Percentiles rank a stretch among this genome's conserved stretches.
Conservation (phyloP, 2,888 invertebrate species). For the Nudaria mundana region DNA sequence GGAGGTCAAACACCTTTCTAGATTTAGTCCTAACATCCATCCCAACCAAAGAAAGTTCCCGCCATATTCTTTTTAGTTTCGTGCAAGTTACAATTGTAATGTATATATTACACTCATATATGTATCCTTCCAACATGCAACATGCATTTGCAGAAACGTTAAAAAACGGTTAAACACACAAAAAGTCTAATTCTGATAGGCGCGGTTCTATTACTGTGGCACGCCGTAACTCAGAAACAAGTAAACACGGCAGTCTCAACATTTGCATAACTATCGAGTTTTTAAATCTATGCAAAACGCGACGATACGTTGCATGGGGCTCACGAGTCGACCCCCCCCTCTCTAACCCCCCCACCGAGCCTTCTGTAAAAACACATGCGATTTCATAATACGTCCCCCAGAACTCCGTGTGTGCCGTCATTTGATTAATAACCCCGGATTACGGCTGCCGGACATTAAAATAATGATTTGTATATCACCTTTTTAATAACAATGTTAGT, state of each 20-base stretch:
- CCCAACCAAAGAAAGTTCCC: no score
- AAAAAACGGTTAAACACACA: conserved; percentile 35
- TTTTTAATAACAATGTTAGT: conserved; percentile 43
- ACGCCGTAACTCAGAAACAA: conserved; percentile 76
- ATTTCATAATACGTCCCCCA: conserved; percentile 60
- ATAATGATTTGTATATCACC: conserved; percentile 41
- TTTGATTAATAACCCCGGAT: conserved; percentile 63
- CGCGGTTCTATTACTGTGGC: conserved; percentile 67
- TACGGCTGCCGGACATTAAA: conserved; percentile 49
- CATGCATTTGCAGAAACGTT: conserved; percentile 49
- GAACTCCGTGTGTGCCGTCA: conserved; percentile 38
- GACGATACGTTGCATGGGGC: conserved; percentile 74
- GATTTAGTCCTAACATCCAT: no score
- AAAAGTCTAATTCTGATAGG: conserved; percentile 68
- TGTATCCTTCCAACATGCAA: conserved; percentile 55
- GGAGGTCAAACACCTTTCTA: no score
- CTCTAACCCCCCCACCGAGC: conserved; percentile 49
- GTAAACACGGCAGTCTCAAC: conserved; percentile 71
- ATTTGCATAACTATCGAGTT: conserved; percentile 80
- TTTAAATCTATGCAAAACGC: conserved; percentile 81
- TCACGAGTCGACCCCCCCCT: conserved; percentile 60
- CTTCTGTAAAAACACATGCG: conserved; percentile 64
- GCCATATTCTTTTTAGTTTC: conserved; percentile 26
- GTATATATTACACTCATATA: conserved; percentile 41
- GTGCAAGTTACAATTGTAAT: conserved; percentile 41